Percentiles rank a stretch among this genome's conserved stretches.
Evolutionary conservation across 2,888 invertebrate species (phyloP).

Genomic region (Emesis furor): DNA sequence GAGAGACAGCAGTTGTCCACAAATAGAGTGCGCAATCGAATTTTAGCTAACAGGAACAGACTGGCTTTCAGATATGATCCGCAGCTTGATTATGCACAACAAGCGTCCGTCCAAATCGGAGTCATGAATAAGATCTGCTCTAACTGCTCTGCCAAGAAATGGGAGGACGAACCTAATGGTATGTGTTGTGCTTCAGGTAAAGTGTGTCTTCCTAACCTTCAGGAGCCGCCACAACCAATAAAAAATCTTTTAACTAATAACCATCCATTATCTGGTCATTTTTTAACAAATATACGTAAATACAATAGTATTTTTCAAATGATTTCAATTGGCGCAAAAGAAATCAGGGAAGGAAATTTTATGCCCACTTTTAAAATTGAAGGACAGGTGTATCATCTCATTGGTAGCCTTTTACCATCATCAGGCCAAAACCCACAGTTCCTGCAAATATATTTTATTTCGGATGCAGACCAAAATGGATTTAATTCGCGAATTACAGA

Average conservation of each 20-base stretch:
- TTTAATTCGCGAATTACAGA: constrained; percentile 34
- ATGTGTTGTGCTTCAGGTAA: constrained; percentile 70
- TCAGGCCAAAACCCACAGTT: constrained; percentile 72
- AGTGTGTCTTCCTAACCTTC: constrained; percentile 60
- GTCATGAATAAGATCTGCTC: constrained; percentile 73
- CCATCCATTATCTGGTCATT: constrained; percentile 14
- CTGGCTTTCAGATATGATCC: constrained; percentile 69
- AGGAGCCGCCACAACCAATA: constrained; percentile 67
- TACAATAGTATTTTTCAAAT: constrained; percentile 67
- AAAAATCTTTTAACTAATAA: constrained; percentile 19
- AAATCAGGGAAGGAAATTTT: constrained; percentile 70
- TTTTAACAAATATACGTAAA: constrained; percentile 44
- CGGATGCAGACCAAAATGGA: background rate
- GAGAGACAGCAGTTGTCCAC: constrained; percentile 56
- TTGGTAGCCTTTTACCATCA: constrained; percentile 75
- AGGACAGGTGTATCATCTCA: constrained; percentile 77
- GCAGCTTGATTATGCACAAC: constrained; percentile 69
- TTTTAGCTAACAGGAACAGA: constrained; percentile 68
- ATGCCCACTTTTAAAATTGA: constrained; percentile 74
- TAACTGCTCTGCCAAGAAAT: constrained; percentile 68
- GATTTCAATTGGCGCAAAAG: constrained; percentile 74
- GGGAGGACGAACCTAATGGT: constrained; percentile 69
- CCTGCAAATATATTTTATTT: constrained; percentile 62
- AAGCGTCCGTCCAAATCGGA: constrained; percentile 66
- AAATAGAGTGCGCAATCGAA: constrained; percentile 61